A percentile compares a stretch with the other conserved stretches of the same genome.
Evolutionary conservation across 1,140 invertebrate genomes (phyloP).

Genomic region (Rhopalosiphum maidis): DNA sequence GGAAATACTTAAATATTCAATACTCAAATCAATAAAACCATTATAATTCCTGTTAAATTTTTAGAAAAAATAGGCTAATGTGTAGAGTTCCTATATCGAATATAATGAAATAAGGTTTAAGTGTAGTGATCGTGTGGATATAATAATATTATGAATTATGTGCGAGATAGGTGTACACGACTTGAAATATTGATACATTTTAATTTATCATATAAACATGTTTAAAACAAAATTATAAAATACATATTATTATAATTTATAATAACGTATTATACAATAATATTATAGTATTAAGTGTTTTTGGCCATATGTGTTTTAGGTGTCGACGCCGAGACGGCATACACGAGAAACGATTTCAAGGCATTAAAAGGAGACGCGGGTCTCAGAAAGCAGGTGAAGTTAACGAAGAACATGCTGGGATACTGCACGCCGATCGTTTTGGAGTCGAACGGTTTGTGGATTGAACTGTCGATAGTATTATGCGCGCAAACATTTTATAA

Average conservation of each 20-base stretch:
- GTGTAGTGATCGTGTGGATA: too few relatives aligned
- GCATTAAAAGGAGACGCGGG: slow-evolving; percentile 71
- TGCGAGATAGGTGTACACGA: neutral
- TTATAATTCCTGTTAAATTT: too few relatives aligned
- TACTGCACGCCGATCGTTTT: slow-evolving; percentile 81
- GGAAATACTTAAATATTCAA: too few relatives aligned
- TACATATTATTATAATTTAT: neutral
- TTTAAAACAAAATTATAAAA: neutral
- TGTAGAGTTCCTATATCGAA: neutral
- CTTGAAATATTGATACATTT: neutral
- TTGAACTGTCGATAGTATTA: neutral
- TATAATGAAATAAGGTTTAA: neutral
- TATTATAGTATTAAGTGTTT: neutral
- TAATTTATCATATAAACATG: too few relatives aligned
- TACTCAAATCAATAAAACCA: too few relatives aligned
- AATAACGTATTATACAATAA: neutral
- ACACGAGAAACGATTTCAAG: slow-evolving; percentile 78
- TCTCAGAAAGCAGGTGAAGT: slow-evolving; percentile 73
- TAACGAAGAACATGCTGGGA: slow-evolving; percentile 77
- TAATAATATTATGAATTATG: neutral
- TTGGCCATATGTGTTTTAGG: slow-evolving; percentile 15
- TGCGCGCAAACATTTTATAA: neutral
- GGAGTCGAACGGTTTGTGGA: slow-evolving; percentile 77
- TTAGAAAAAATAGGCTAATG: too few relatives aligned
- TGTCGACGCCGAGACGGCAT: slow-evolving; percentile 73